Evolutionary conservation across 1,140 invertebrate species (phyloP), one percentile per base, ranked within the genome.

Genomic region (Onthophagus taurus): DNA sequence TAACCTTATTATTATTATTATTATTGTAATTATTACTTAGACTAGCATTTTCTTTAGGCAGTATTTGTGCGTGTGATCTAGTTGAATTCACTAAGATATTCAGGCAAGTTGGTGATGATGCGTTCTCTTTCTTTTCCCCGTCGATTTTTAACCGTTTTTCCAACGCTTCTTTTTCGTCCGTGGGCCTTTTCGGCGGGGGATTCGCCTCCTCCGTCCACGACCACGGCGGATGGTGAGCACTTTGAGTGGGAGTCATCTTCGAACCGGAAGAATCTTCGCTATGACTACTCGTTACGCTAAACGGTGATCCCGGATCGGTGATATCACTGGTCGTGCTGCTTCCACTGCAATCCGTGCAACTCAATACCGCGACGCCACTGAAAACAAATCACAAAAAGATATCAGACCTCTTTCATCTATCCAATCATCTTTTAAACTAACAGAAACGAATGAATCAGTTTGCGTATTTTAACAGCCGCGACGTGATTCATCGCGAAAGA

Each of bases 291-390:
- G 71, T 67, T 19, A 77, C 80, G 61, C 81, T 84, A 62, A 77
- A 83, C 47, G 85, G 84, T 26, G 83, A 87, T 20, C 81, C 81
- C 20, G 84, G 84, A 63, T 88, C 85, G 45, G 85, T 81, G 53
- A 81, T 81, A 66, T 83, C 81, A 60, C 79, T 82, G 37, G 76
- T 80, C 51, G 78, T 80, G 58, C 75, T 79, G 58, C 70, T 72
- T 13, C 61, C 63, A 46, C 62, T 65, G 59, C 71, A 75, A 51
- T 81, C 78, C 11, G 78, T 76, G 53, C 77, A 81, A 45, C 78
- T 76, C 37, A 77, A 69, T 17, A 78, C 72, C 29, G 78, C 80
- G 34, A 83, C 80, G 26, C 81, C 81, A 71, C 81, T 84, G 70
- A n/a, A 72, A 71, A 46, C 58, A 55, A 52, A 48, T 50, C 31